Evolutionary conservation across 2,113 vertebrate species (phyloP).

Genomic region (Ancistrus triradiatus): DNA sequence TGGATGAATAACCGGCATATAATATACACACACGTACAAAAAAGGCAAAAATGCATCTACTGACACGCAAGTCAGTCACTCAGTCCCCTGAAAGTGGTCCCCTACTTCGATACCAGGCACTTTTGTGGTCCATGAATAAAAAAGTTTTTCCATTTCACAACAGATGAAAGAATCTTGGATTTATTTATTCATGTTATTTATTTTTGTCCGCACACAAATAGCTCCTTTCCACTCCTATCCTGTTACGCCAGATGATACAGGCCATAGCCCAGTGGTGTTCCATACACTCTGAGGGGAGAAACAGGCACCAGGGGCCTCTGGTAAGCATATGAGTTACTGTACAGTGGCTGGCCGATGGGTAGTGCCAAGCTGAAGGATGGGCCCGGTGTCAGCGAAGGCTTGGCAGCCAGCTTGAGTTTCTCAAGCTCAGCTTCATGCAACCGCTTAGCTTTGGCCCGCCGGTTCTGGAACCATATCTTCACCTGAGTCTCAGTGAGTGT

Average conservation of each 20-base stretch:
- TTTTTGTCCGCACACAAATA: not conserved
- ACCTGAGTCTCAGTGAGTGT: conserved; percentile 73
- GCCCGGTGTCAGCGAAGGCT: conserved; percentile 56
- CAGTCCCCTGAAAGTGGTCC: not conserved
- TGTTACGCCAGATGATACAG: conserved; percentile 67
- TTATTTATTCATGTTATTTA: not conserved
- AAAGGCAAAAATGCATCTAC: conserved; percentile 5
- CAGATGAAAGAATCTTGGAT: too few species aligned
- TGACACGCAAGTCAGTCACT: not conserved
- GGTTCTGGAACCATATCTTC: conserved; percentile 76
- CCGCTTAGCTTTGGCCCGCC: conserved; percentile 70
- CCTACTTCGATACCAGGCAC: conserved; percentile 6
- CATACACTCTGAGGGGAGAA: conserved; percentile 63
- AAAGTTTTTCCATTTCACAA: not conserved
- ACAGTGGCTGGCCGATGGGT: conserved; percentile 60
- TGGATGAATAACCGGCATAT: conserved; percentile 6
- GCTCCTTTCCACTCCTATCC: conserved; percentile 5
- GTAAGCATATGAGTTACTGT: conserved; percentile 62
- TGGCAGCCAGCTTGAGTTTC: conserved; percentile 67
- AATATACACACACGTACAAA: conserved; percentile 3
- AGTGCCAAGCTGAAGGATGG: conserved; percentile 60
- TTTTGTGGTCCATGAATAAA: conserved; percentile 4
- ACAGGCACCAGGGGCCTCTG: conserved; percentile 65
- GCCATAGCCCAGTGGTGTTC: conserved; percentile 63
- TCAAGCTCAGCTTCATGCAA: conserved; percentile 73